A percentile compares a stretch with the other conserved stretches of the same genome.
These are phyloP conservation scores for Rynchops niger DNA, from an alignment of 2,113 vertebrate species.

Conservation along the genomic window DNA sequence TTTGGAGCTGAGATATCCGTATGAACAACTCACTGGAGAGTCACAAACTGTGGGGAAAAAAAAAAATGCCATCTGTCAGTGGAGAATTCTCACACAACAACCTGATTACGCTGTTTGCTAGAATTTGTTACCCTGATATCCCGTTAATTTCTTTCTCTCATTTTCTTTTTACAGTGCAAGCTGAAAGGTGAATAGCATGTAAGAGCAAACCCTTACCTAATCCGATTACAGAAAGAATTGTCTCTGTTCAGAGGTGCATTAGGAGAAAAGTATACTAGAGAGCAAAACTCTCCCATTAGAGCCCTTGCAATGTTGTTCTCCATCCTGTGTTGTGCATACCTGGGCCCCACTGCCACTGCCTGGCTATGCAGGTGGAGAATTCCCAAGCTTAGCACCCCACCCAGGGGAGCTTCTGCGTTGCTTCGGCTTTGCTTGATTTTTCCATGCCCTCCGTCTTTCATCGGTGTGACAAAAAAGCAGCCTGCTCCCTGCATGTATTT, in stretches of 20 bases:
- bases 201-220: neutral
- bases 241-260: neutral
- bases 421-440: neutral
- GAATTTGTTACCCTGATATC: neutral
- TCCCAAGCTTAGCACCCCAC: neutral
- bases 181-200: neutral
- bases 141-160: neutral
- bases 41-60: neutral
- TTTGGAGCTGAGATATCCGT: accelerated
- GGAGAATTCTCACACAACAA: neutral
- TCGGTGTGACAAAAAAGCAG: neutral
- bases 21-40: neutral
- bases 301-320: neutral
- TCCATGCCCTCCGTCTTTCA: neutral
- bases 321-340: neutral
- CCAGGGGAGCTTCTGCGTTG: neutral
- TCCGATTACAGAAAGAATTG: neutral
- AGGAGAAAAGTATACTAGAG: neutral
- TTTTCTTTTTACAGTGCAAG: neutral
- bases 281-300: neutral
- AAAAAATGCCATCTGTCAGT: neutral
- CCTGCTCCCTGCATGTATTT: neutral
- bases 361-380: neutral
- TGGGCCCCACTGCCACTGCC: neutral
- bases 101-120: neutral